These are phyloP conservation scores for Pyralis farinalis DNA, from an alignment of 2,888 invertebrate species.

Conservation along the genomic window DNA sequence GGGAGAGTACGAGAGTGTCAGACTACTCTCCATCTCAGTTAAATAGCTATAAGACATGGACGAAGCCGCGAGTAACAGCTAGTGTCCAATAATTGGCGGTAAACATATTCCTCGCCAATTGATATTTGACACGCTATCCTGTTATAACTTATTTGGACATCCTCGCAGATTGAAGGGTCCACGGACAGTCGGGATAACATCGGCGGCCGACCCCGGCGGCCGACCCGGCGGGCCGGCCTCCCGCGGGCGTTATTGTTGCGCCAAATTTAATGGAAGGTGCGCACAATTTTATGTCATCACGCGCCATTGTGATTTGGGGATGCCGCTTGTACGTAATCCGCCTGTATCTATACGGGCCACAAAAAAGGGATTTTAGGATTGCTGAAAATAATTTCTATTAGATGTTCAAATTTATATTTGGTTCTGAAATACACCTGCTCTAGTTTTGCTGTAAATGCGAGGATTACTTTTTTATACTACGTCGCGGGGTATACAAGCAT, in stretches of 20 bases:
- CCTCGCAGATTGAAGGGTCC: slow-evolving; percentile 38
- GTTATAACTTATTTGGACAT: slow-evolving; percentile 21
- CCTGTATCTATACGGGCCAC: slow-evolving; percentile 1
- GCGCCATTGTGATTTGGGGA: slow-evolving; percentile 19
- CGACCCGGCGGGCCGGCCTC: slow-evolving; percentile 34
- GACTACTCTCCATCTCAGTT: no score
- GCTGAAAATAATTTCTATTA: slow-evolving; percentile 6
- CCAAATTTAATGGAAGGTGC: slow-evolving; percentile 56
- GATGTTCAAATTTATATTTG: not conserved
- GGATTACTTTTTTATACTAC: no score
- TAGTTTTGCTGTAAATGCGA: not conserved
- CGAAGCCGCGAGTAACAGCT: no score
- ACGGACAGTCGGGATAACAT: slow-evolving; percentile 49
- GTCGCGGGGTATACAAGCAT: no score
- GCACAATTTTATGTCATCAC: slow-evolving; percentile 34
- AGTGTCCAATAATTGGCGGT: no score
- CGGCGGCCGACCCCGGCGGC: slow-evolving; percentile 36
- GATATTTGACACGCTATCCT: slow-evolving; percentile 8
- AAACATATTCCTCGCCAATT: no score
- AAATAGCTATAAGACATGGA: no score
- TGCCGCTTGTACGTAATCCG: slow-evolving; percentile 7
- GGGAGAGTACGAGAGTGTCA: no score
- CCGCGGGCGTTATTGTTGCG: slow-evolving; percentile 43
- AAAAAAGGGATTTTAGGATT: slow-evolving; percentile 6
- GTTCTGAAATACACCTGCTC: not conserved